Percentiles rank a stretch among this genome's conserved stretches.
phyloP scores from a whole-genome alignment of 1,140 invertebrate genomes.

The Phymorhynchus buccinoides region DNA sequence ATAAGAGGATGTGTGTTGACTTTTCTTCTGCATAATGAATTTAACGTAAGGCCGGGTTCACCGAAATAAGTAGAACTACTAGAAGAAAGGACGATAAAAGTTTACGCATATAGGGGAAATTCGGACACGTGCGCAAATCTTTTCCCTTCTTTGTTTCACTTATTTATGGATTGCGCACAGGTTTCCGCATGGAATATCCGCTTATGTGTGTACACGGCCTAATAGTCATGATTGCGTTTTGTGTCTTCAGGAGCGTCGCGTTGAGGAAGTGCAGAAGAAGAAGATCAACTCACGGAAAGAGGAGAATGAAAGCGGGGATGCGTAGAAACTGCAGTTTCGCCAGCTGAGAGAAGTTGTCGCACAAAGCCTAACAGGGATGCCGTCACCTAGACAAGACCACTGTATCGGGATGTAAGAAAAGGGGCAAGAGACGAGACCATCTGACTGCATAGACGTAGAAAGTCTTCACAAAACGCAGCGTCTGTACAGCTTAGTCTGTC shows the following conservation, averaged over 20 bases:
- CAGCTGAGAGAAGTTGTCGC: not conserved
- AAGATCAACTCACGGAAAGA: constrained; percentile 45
- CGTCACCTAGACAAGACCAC: not conserved
- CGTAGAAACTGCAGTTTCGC: not conserved
- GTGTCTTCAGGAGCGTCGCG: constrained; percentile 84
- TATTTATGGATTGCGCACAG: no score
- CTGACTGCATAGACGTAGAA: not conserved
- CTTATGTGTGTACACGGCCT: no score
- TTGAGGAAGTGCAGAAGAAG: constrained; percentile 88
- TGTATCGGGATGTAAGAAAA: not conserved
- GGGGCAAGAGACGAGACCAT: not conserved
- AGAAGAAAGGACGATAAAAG: no score
- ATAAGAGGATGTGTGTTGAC: no score
- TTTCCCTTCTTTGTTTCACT: no score
- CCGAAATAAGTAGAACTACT: constrained; percentile 25
- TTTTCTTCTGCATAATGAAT: no score
- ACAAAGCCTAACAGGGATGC: not conserved
- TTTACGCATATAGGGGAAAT: constrained; percentile 54
- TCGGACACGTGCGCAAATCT: constrained; percentile 34
- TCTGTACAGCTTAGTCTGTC: not conserved
- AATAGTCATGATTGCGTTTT: constrained; percentile 53
- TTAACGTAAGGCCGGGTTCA: no score
- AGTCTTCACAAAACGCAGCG: not conserved
- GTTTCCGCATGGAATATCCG: no score
- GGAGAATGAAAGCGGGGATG: constrained; percentile 17